Base-by-base conservation (phyloP, 2,113 vertebrate genomes). In the Psilopsiagon aurifrons region DNA sequence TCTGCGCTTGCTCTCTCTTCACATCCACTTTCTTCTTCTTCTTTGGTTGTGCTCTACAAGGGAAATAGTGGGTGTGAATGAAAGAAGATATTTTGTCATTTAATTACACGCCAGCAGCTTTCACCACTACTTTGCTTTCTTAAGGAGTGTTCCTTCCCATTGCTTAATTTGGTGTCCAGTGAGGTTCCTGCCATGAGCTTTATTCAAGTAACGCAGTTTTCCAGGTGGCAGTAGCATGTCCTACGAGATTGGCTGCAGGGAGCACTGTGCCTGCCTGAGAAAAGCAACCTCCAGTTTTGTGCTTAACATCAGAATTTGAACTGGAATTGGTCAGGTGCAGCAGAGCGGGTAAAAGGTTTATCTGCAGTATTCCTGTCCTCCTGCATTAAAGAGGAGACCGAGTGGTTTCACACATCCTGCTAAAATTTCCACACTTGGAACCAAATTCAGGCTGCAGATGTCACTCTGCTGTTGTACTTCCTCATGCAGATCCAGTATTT, bases 21-120 rank as follows among this genome's bases (percentile, higher is more conserved):
- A 99, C 98, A 90, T 99, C 99, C 11, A 98, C 97, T 84, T 98
- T 99, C 96, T 99, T 99, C 95, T 99, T 99, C 96, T 99, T 99
- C 92, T 95, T 98, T 11, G 99, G 99, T 89, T 99, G 99, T 49
- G 98, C 98, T 97, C 99, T 99, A 80, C 33, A 64, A 68, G 47
- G 27, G 63, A 90, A 68, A 77, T 29, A 57, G n/a, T 37, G 37
- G n/a, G 39, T 1, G 2, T 5, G 10, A 86, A 74, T 43, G 12
- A 57, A 49, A 69, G 5, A 60, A 77, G 27, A 2, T 59, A 44
- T 17, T 76, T 57, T 70, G 17, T 63, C 28, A 6, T 69, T 67
- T 66, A 67, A 69, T 77, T 77, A 23, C 85, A 37, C 29, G 83
- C 19, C 19, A 67, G 24, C 37, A 76, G 9, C 46, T 35, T 91